Evolutionary conservation across 2,797 vertebrate genomes (phyloP), one percentile per base, ranked within the genome.

Genomic region (Epinephelus coioides): DNA sequence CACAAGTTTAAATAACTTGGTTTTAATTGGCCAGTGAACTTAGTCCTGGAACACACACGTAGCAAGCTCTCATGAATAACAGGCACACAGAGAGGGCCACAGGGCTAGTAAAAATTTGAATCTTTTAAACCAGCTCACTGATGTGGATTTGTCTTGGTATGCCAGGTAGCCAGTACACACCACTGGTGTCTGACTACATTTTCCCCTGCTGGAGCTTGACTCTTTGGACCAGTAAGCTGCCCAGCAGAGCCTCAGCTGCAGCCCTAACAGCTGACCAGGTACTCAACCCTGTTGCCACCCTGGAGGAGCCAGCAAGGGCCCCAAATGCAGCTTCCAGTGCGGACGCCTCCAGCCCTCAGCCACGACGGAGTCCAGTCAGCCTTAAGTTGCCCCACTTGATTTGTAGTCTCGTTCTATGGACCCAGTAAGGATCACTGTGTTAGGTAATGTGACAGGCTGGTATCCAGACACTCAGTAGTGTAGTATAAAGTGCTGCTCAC

Each of bases 291-390:
- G 44, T 13, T 10, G 56, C 40, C 38, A 44, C 3, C 51, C 57
- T 65, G 4, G 49, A 75, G 51, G 81, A 85, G 18, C 80, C 70
- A 12, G 55, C 30, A 40, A 80, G 9, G n/a, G 47, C 60, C 6
- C 89, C 91, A 0, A 65, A 12, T 18, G 73, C 70, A 18, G 89
- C 88, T 25, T 88, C 89, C 1, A 92, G 59, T 0, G 43, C 84
- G 34, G 69, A n/a, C 79, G 0, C 76, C 76, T 78, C 67, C 85
- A 5, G 73, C 65, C 54, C 70, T 70, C 49, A 76, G 40, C 72
- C 74, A 79, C 3, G 49, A 47, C 2, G 12, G 10, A 43, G 63
- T 66, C 60, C 63, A 71, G 8, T 73, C 55, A 14, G 46, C 44
- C 23, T 78, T 27, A 40, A 23, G 6, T 2, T 47, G 11, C 11